Evolutionary conservation across 2,113 vertebrate species (phyloP).

Genomic region (Thomomys bottae): DNA sequence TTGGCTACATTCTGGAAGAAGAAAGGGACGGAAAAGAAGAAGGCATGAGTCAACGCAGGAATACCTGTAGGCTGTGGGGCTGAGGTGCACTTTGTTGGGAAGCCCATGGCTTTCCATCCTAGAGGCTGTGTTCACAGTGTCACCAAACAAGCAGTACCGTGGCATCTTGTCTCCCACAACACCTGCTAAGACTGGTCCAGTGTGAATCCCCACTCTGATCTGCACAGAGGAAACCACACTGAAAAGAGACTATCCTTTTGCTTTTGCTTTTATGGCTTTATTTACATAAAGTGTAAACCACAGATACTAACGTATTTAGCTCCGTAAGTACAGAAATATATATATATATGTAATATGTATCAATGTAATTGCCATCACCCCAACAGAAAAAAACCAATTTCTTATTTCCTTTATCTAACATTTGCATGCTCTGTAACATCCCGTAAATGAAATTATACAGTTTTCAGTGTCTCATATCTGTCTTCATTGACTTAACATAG

Average conservation of each 20-base stretch:
- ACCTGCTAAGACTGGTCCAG: conserved; percentile 84
- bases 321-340: neutral
- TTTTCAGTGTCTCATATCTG: neutral
- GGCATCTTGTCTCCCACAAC: conserved; percentile 90
- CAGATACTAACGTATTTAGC: neutral
- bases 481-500: neutral
- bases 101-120: conserved; percentile 87
- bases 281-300: neutral
- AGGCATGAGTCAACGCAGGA: neutral
- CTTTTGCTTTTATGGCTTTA: neutral
- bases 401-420: neutral
- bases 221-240: conserved; percentile 54
- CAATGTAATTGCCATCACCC: neutral
- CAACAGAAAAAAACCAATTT: neutral
- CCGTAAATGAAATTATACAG: neutral
- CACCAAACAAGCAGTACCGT: conserved; percentile 87
- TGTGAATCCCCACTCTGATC: conserved; percentile 88
- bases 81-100: conserved; percentile 86
- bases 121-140: conserved; percentile 88
- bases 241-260: neutral
- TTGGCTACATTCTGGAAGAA: neutral
- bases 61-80: conserved; percentile 82
- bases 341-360: neutral
- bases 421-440: neutral
- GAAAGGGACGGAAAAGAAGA: neutral